A percentile compares a stretch with the other conserved stretches of the same genome.
Conservation (phyloP, 2,888 invertebrate genomes). For the Lasioglossum villosulum region DNA sequence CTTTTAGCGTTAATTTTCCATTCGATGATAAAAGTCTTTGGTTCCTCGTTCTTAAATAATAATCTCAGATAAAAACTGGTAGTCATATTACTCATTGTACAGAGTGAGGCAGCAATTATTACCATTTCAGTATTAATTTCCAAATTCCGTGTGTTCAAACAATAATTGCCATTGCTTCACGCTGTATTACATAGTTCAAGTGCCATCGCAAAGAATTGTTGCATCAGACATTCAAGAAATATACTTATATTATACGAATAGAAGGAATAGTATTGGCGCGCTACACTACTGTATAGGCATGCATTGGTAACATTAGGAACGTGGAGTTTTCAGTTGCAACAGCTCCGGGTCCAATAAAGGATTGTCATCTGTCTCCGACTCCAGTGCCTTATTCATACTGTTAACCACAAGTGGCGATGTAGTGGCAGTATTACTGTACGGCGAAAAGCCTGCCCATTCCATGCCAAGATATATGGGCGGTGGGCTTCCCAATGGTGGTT, state of each 20-base stretch:
- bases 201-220: slow-evolving; percentile 26
- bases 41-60: slow-evolving; percentile 45
- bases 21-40: slow-evolving; percentile 40
- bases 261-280: slow-evolving; percentile 32
- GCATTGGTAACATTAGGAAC: slow-evolving; percentile 76
- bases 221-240: slow-evolving; percentile 15
- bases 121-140: not conserved
- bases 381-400: slow-evolving; percentile 79
- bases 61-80: slow-evolving; percentile 17
- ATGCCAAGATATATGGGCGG: slow-evolving; percentile 83
- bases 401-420: slow-evolving; percentile 81
- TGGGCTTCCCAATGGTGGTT: slow-evolving; percentile 82
- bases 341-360: slow-evolving; percentile 82
- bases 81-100: slow-evolving; percentile 49
- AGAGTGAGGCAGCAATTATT: slow-evolving; percentile 17
- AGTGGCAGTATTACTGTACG: slow-evolving; percentile 79
- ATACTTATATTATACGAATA: slow-evolving; percentile 25
- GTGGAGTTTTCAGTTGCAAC: slow-evolving; percentile 81
- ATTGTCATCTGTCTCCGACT: slow-evolving; percentile 79
- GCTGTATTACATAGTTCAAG: slow-evolving; percentile 20
- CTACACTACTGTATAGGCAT: slow-evolving; percentile 47
- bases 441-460: slow-evolving; percentile 84
- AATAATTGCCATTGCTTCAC: slow-evolving; percentile 10
- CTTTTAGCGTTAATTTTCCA: slow-evolving; percentile 36
- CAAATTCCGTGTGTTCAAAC: not conserved